Percentiles rank a stretch among this genome's conserved stretches.
phyloP scores from a whole-genome alignment of 1,140 invertebrate genomes.

The Thaumatotibia leucotreta region DNA sequence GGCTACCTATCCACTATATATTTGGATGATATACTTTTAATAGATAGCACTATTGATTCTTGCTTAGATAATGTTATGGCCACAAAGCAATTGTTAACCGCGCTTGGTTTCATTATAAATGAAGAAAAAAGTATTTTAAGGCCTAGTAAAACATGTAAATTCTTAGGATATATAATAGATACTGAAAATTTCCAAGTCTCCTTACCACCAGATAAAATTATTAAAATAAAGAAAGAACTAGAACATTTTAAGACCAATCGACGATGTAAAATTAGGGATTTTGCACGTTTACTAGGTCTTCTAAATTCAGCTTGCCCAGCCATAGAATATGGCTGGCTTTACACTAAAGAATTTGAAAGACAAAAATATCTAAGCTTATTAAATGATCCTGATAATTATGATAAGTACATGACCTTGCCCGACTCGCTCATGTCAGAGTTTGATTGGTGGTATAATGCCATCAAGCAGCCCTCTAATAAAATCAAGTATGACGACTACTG shows the following conservation, averaged over 20 bases:
- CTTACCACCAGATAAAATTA: background rate
- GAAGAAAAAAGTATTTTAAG: background rate
- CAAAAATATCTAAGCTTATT: constrained; percentile 14
- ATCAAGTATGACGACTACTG: background rate
- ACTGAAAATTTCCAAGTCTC: constrained; percentile 9
- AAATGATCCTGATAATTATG: constrained; percentile 5
- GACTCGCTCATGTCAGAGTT: background rate
- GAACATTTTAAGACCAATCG: background rate
- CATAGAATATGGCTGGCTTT: constrained; percentile 14
- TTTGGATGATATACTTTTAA: too few species aligned
- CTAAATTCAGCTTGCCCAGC: constrained; percentile 9
- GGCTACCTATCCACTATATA: too few species aligned
- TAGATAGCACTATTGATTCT: too few species aligned
- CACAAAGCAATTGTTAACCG: too few species aligned
- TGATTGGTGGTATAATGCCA: constrained; percentile 5
- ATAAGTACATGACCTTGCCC: constrained; percentile 14
- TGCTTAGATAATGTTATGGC: too few species aligned
- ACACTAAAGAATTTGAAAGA: constrained; percentile 16
- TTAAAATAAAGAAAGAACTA: background rate
- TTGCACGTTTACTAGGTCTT: constrained; percentile 13
- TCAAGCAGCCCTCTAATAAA: background rate
- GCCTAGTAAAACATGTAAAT: background rate
- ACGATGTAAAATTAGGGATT: constrained; percentile 12
- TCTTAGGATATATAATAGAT: constrained; percentile 1
- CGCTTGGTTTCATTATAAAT: constrained; percentile 14